phyloP scores from a whole-genome alignment of 2,888 invertebrate species.

The Drosophila parthenogenetica region DNA sequence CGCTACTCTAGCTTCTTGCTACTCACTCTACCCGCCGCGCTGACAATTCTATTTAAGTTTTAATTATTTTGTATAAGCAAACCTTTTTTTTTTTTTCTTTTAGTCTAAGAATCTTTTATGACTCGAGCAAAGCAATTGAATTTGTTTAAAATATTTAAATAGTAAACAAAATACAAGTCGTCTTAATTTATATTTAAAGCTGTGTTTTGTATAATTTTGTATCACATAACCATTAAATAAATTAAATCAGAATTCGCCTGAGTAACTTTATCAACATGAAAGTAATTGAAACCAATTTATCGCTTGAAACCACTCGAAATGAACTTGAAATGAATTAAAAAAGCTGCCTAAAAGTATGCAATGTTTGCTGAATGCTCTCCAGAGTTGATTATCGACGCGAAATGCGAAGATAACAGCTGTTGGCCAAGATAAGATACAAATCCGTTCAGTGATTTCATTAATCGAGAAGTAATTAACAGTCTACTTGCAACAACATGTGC shows the following conservation, averaged over 20 bases:
- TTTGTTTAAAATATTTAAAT: neutral
- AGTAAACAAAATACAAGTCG: neutral
- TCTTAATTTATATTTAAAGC: neutral
- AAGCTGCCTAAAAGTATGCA: conserved; percentile 35
- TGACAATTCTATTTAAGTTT: neutral
- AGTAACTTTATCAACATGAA: too few relatives aligned
- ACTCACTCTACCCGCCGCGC: neutral
- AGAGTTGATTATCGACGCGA: neutral
- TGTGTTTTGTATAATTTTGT: too few relatives aligned
- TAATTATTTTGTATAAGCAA: neutral
- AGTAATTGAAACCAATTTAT: neutral
- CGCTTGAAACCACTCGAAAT: neutral
- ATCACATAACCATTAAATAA: too few relatives aligned
- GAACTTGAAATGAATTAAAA: neutral
- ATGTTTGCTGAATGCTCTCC: neutral
- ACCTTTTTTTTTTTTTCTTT: neutral
- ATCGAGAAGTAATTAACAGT: conserved; percentile 13
- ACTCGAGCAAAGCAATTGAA: neutral
- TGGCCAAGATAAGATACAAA: conserved; percentile 39
- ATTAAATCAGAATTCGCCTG: too few relatives aligned
- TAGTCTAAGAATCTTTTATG: neutral
- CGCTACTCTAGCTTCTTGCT: conserved; percentile 4
- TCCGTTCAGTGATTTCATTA: neutral
- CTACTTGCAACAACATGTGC: conserved; percentile 30
- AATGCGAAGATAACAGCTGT: conserved; percentile 18